Base-by-base conservation (phyloP, 23 tunicate genomes). In the Halocynthia aurantium region DNA sequence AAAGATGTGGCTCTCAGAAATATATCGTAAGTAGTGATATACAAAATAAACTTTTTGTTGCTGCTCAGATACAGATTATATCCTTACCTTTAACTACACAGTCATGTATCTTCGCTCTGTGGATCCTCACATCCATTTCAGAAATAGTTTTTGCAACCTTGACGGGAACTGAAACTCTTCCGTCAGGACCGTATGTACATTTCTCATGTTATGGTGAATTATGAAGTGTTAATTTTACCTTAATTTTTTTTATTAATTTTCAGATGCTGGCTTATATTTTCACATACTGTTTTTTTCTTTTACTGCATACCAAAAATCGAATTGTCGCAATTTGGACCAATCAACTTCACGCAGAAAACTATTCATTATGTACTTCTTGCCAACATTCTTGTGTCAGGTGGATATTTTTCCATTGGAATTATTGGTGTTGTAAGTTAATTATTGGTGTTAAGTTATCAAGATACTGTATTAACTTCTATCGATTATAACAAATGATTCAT, bases 191-290 rank as follows among this genome's bases (percentile, higher is more conserved):
- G 70, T 15, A 15, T 20, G 70, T 65, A 20, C 15, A 58, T 13
- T 13, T 58, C 17, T 58, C 2, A 13, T 13, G 17, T 13, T n/a
- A 58, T 58, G 4, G 63, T 58, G 63, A 58, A 58, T n/a, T 13
- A 58, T 4, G 2, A 13, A 58, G 15, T 58, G 17, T 58, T 13
- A 2, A 2, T 2, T 58, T 15, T 13, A 58, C 4, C 63, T 58
- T n/a, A 1, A 20, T 15, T 40, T 10, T 10, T 49, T 20, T 65
- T 40, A 20, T 65, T 58, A 5, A 15, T 58, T 13, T 58, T 65
- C 31, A 65, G 70, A 15, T 65, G 31, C 19, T 65, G 70, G 70
- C 70, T 65, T 49, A 65, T 65, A 9, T 65, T 10, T 65, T 11
- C 70, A 20, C 70, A 20, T 8, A 9, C 31, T 11, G 70, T 65